Percentiles rank a stretch among this genome's conserved stretches.
phyloP scores from a whole-genome alignment of 2,888 invertebrate genomes.

The Mystacides longicornis region DNA sequence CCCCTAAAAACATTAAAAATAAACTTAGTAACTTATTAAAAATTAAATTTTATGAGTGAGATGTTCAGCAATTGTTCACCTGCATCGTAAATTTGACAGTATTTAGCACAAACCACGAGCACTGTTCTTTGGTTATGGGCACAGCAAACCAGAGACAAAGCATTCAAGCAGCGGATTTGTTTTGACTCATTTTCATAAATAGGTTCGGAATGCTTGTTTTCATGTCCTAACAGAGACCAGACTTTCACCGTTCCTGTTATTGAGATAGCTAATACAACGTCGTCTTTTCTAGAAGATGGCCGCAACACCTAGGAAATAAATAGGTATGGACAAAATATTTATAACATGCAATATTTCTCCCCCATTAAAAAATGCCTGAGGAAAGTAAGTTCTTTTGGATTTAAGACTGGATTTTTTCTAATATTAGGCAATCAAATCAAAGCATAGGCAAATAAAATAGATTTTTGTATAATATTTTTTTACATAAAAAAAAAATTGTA shows the following conservation, averaged over 20 bases:
- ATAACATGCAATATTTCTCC: too few species aligned
- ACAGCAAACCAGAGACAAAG: slow-evolving; percentile 88
- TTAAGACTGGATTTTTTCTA: too few species aligned
- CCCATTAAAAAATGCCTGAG: too few species aligned
- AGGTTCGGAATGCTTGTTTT: slow-evolving; percentile 78
- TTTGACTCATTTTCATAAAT: slow-evolving; percentile 97
- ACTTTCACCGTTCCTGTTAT: slow-evolving; percentile 96
- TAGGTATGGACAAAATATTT: too few species aligned
- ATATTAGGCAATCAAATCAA: too few species aligned
- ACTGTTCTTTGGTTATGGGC: slow-evolving; percentile 94
- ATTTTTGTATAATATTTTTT: too few species aligned
- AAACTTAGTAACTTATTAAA: not conserved
- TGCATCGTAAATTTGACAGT: slow-evolving; percentile 87
- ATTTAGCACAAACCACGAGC: slow-evolving; percentile 91
- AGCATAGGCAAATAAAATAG: too few species aligned
- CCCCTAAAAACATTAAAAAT: slow-evolving; percentile 53
- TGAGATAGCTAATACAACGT: slow-evolving; percentile 90
- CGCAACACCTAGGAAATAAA: slow-evolving; percentile 50
- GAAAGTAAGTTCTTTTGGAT: too few species aligned
- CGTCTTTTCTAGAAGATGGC: slow-evolving; percentile 78
- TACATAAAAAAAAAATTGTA: too few species aligned
- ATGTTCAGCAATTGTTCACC: slow-evolving; percentile 40
- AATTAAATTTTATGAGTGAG: not conserved
- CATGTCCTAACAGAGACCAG: slow-evolving; percentile 87
- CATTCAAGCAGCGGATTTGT: slow-evolving; percentile 90